Evolutionary conservation across 2,113 vertebrate species (phyloP).

Genomic region (Monopterus albus): DNA sequence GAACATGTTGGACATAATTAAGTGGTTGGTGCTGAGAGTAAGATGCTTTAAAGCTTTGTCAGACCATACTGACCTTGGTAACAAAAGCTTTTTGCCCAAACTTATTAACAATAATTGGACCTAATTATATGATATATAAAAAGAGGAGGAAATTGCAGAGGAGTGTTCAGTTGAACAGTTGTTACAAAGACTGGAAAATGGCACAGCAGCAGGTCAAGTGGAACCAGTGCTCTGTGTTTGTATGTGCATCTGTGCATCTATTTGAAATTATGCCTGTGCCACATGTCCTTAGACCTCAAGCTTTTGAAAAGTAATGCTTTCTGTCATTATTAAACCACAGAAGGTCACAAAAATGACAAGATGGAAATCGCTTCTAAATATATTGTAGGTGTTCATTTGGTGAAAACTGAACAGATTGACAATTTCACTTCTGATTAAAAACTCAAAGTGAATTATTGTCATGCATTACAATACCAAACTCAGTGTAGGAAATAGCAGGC

Average conservation of each 20-base stretch:
- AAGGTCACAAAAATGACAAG: slow-evolving; percentile 1
- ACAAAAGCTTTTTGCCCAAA: slow-evolving; percentile 65
- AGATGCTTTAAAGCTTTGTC: slow-evolving; percentile 64
- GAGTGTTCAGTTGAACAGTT: slow-evolving; percentile 49
- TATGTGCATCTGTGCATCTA: slow-evolving; percentile 7
- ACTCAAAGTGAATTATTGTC: not conserved
- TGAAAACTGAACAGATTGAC: not conserved
- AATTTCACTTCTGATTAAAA: not conserved
- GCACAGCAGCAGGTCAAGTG: slow-evolving; percentile 55
- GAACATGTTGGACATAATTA: slow-evolving; percentile 61
- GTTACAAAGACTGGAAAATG: slow-evolving; percentile 44
- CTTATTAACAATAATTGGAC: slow-evolving; percentile 73
- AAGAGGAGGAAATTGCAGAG: slow-evolving; percentile 62
- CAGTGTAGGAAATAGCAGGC: too few relatives aligned
- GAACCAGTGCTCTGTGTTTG: slow-evolving; percentile 24
- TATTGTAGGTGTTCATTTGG: too few relatives aligned
- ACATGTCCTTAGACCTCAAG: not conserved
- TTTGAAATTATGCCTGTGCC: slow-evolving; percentile 5
- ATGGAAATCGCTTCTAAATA: not conserved
- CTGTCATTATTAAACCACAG: slow-evolving; percentile 9
- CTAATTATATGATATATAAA: slow-evolving; percentile 70
- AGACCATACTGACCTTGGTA: slow-evolving; percentile 69
- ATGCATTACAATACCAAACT: too few relatives aligned
- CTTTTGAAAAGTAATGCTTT: slow-evolving; percentile 11
- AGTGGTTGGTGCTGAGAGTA: slow-evolving; percentile 52